Conservation (phyloP, 2,797 vertebrate genomes). For the Amblyopsis hoosieri region DNA sequence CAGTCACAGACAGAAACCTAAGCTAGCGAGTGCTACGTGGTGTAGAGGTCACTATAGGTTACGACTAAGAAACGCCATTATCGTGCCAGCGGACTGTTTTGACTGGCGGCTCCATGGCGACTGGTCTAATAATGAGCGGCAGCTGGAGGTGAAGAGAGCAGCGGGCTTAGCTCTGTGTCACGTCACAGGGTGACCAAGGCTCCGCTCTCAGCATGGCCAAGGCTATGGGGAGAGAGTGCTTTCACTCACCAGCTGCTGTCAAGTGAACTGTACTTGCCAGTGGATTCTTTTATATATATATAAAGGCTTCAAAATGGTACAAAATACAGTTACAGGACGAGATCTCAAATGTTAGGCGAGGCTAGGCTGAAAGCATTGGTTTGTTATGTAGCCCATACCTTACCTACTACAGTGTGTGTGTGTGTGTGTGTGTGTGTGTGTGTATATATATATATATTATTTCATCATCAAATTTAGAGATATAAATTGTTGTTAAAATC, state of each 20-base stretch:
- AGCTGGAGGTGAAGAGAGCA: slow-evolving; percentile 66
- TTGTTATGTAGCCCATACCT: no score
- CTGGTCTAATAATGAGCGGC: slow-evolving; percentile 20
- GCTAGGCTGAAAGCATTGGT: no score
- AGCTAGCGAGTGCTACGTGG: not conserved
- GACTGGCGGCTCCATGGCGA: not conserved
- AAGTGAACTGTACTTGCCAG: not conserved
- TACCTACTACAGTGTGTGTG: no score
- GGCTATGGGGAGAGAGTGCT: slow-evolving; percentile 17
- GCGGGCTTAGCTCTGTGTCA: slow-evolving; percentile 59
- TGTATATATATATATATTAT: no score
- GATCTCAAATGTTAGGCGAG: no score
- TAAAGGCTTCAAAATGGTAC: slow-evolving; percentile 24
- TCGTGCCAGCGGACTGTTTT: no score
- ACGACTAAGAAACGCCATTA: no score
- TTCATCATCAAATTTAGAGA: no score
- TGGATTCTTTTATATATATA: not conserved
- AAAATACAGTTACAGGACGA: no score
- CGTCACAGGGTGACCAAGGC: slow-evolving; percentile 45
- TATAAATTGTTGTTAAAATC: no score
- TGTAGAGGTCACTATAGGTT: no score
- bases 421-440: no score
- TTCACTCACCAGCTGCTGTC: not conserved
- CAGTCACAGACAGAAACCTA: not conserved
- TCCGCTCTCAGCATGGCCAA: slow-evolving; percentile 45